phyloP scores from a whole-genome alignment of 2,797 vertebrate genomes.

The Hippopotamyrus pictus region DNA sequence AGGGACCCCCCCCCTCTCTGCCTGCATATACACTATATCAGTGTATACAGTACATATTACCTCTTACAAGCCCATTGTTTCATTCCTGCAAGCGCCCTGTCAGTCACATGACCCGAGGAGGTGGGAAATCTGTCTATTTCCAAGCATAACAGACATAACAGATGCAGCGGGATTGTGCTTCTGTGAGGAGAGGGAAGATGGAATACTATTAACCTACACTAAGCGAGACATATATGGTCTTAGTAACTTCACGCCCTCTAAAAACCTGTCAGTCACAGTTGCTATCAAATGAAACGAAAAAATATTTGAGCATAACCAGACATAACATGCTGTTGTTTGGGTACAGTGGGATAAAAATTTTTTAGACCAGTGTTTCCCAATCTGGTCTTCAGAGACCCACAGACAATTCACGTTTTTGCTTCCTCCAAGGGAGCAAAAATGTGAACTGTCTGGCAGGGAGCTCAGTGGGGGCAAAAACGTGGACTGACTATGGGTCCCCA shows the following conservation, averaged over 20 bases:
- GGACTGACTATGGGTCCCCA: not conserved
- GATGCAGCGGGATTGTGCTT: not conserved
- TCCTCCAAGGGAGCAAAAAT: not conserved
- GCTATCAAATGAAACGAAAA: not conserved
- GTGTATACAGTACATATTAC: not conserved
- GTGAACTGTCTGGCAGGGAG: not conserved
- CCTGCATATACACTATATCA: not conserved
- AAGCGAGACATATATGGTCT: not conserved
- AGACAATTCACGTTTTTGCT: not conserved
- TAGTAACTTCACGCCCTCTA: not conserved
- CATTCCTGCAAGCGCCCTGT: not conserved
- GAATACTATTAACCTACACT: not conserved
- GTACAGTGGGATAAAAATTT: not conserved
- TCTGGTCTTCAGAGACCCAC: not conserved
- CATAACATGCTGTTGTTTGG: not conserved
- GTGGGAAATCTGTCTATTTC: not conserved
- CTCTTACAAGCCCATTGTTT: not conserved
- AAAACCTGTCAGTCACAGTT: not conserved
- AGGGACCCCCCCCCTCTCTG: slow-evolving; percentile 32
- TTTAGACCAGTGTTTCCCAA: not conserved
- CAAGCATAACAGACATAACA: not conserved
- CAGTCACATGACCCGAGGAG: not conserved
- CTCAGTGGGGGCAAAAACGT: not conserved
- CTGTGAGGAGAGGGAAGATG: not conserved
- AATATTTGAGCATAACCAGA: not conserved